These are phyloP conservation scores for Anodontia alba DNA, from an alignment of 2,888 invertebrate species.

Conservation along the genomic window DNA sequence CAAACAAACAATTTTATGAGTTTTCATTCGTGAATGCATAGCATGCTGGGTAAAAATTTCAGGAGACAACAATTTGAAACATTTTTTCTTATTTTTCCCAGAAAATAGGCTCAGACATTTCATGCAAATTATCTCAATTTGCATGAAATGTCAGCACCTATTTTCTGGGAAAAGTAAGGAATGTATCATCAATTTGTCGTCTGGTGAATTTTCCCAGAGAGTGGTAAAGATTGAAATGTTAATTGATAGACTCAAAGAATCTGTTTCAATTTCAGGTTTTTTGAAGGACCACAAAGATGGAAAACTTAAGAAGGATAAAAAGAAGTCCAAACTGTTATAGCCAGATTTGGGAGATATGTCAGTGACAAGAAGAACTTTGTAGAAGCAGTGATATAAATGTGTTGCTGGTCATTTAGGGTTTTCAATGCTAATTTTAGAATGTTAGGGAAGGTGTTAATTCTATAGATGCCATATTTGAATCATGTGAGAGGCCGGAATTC, in stretches of 20 bases:
- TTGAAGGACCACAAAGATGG: conserved; percentile 49
- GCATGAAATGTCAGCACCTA: not conserved
- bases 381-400: not conserved
- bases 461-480: no score
- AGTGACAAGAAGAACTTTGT: not conserved
- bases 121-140: not conserved
- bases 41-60: no score
- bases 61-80: no score
- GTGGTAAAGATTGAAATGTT: not conserved
- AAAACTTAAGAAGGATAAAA: conserved; percentile 36
- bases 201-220: not conserved
- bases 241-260: not conserved
- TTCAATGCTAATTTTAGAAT: no score
- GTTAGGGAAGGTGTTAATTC: no score
- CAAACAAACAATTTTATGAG: no score
- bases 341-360: not conserved
- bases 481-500: no score
- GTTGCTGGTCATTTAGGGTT: not conserved
- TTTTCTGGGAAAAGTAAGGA: no score
- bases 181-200: not conserved
- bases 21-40: no score
- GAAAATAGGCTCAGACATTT: not conserved
- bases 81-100: no score
- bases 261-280: conserved; percentile 37
- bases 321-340: conserved; percentile 28